A percentile compares a stretch with the other conserved stretches of the same genome.
Evolutionary conservation across 2,797 vertebrate species (phyloP).

Genomic region (Pangasius mekongensis): DNA sequence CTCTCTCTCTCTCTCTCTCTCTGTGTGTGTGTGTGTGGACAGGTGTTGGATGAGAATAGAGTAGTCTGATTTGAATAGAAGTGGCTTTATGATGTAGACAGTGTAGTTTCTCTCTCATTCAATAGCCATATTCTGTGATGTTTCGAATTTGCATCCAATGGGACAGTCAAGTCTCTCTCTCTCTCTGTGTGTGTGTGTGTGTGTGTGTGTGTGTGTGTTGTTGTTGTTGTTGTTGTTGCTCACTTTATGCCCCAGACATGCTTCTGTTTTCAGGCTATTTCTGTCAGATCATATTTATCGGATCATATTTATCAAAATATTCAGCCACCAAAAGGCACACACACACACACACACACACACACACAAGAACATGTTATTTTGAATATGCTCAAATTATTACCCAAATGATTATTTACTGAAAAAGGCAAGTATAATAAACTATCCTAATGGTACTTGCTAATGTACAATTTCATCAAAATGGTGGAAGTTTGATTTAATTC

Average conservation of each 20-base stretch:
- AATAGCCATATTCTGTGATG: conserved; percentile 10
- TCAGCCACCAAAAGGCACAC: conserved; percentile 13
- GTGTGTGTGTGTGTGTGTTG: conserved; percentile 5
- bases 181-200: conserved; percentile 24
- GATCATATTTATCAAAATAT: conserved; percentile 15
- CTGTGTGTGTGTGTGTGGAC: neutral
- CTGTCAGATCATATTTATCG: conserved; percentile 37
- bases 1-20: neutral
- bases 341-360: conserved; percentile 1
- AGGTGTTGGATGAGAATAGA: neutral
- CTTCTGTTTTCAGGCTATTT: conserved; percentile 36
- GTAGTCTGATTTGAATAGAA: neutral
- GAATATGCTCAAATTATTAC: neutral
- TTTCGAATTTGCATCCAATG: neutral
- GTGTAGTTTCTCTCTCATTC: conserved; percentile 6
- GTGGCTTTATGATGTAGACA: neutral
- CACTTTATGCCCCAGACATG: conserved; percentile 31
- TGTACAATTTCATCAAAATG: neutral
- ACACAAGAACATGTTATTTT: neutral
- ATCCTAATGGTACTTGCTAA: neutral
- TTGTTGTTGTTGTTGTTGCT: neutral
- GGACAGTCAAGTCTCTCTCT: neutral
- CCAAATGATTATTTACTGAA: neutral
- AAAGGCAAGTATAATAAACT: neutral
- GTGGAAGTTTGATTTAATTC: neutral